Conservation (phyloP, 1,140 invertebrate genomes). For the Ips nitidus region DNA sequence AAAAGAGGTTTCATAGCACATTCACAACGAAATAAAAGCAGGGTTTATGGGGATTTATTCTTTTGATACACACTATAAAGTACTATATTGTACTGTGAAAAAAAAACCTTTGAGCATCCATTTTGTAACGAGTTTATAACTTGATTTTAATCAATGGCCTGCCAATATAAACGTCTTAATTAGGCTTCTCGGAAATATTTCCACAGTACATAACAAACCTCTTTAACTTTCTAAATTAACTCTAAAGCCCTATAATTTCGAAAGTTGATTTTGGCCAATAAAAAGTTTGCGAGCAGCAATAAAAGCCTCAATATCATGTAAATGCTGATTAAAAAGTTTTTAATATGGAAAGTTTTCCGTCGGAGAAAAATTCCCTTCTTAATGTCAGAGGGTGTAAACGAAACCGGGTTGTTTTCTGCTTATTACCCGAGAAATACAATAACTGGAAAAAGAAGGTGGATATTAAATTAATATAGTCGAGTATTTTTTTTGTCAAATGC, state of each 20-base stretch:
- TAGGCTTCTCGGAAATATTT: not conserved
- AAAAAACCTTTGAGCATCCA: too few relatives aligned
- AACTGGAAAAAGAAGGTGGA: too few relatives aligned
- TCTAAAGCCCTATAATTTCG: slow-evolving; percentile 17
- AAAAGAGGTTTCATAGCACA: too few relatives aligned
- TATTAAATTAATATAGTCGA: too few relatives aligned
- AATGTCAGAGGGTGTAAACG: not conserved
- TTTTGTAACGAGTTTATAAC: too few relatives aligned
- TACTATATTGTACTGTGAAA: too few relatives aligned
- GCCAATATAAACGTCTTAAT: too few relatives aligned
- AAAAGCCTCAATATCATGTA: slow-evolving; percentile 23
- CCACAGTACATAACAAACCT: slow-evolving; percentile 13
- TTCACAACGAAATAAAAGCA: too few relatives aligned
- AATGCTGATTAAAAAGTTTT: slow-evolving; percentile 27
- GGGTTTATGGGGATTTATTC: too few relatives aligned
- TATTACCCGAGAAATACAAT: not conserved
- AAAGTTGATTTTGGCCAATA: slow-evolving; percentile 19
- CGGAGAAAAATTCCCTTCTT: not conserved
- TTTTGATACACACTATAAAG: too few relatives aligned
- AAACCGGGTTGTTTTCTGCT: not conserved
- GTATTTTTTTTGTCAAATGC: too few relatives aligned
- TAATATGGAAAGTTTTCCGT: slow-evolving; percentile 13
- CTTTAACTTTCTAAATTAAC: slow-evolving; percentile 16
- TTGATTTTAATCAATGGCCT: too few relatives aligned
- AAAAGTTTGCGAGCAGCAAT: slow-evolving; percentile 21